Percentiles rank a stretch among this genome's conserved stretches.
Evolutionary conservation across 2,113 vertebrate species (phyloP).

Genomic region (Agelaius tricolor): DNA sequence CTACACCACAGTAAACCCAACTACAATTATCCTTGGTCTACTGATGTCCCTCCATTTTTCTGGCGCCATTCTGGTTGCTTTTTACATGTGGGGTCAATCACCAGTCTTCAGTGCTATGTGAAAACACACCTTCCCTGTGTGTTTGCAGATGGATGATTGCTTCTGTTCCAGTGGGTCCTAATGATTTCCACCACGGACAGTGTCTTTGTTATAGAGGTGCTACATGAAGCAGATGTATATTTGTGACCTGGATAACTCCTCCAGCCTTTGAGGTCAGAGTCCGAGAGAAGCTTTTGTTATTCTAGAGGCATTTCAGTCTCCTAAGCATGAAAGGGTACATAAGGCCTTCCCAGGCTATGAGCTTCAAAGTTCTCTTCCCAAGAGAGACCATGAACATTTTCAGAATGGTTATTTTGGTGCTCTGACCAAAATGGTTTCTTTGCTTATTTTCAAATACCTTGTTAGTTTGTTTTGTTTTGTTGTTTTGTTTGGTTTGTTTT

Average conservation of each 20-base stretch:
- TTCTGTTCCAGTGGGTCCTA: not conserved
- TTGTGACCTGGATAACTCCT: not conserved
- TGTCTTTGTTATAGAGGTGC: not conserved
- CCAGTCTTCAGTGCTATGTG: not conserved
- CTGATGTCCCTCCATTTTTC: not conserved
- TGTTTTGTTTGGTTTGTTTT: not conserved
- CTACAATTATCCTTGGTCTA: not conserved
- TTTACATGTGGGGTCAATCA: not conserved
- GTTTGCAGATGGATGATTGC: not conserved
- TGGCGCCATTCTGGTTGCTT: not conserved
- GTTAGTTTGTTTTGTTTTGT: not conserved
- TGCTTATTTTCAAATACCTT: not conserved
- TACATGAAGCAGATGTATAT: not conserved
- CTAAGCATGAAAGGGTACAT: not conserved
- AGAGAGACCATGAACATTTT: not conserved
- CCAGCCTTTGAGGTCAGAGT: not conserved
- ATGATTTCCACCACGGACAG: not conserved
- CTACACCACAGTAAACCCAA: not conserved
- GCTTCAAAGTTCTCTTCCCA: not conserved
- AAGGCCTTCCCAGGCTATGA: not conserved
- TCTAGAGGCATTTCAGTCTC: not conserved
- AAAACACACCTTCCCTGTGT: not conserved
- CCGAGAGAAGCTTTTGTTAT: not conserved
- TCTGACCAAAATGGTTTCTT: not conserved
- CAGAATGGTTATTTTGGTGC: not conserved